A percentile compares a stretch with the other conserved stretches of the same genome.
Evolutionary conservation across 2,113 vertebrate genomes (phyloP).

Genomic region (Leptosomus discolor): DNA sequence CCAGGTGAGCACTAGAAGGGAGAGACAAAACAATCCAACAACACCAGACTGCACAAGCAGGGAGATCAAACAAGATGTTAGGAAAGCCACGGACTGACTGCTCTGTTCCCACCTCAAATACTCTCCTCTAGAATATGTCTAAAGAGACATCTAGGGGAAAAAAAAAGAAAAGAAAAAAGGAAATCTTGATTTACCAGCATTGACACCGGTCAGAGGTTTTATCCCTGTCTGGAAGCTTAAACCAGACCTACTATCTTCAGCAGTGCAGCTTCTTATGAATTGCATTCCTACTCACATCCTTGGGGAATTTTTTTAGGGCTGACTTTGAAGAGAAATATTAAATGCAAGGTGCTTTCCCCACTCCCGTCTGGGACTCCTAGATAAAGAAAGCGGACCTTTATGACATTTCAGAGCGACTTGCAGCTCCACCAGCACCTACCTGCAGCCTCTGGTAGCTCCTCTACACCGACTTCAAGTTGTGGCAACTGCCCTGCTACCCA

Average conservation of each 20-base stretch:
- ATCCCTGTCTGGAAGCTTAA: not conserved
- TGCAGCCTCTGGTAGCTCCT: not conserved
- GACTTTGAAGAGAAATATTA: not conserved
- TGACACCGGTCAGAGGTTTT: not conserved
- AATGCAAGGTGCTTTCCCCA: not conserved
- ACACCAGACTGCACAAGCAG: not conserved
- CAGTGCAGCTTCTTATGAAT: not conserved
- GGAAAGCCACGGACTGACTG: not conserved
- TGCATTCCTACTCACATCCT: not conserved
- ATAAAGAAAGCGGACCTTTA: not conserved
- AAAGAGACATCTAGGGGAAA: not conserved
- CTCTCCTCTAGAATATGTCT: not conserved
- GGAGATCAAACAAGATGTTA: not conserved
- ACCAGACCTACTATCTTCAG: not conserved
- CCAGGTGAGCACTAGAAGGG: not conserved
- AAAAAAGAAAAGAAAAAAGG: not conserved
- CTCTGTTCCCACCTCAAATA: not conserved
- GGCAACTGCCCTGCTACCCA: not conserved
- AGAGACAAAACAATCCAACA: not conserved
- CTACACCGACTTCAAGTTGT: not conserved
- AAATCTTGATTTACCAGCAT: not conserved
- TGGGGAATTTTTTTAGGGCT: not conserved
- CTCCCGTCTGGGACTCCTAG: not conserved
- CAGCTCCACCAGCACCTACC: not conserved
- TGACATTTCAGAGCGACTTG: not conserved